Percentiles rank a stretch among this genome's conserved stretches.
These are phyloP conservation scores for Lithodes maja DNA, from an alignment of 2,888 invertebrate genomes.

Conservation along the genomic window DNA sequence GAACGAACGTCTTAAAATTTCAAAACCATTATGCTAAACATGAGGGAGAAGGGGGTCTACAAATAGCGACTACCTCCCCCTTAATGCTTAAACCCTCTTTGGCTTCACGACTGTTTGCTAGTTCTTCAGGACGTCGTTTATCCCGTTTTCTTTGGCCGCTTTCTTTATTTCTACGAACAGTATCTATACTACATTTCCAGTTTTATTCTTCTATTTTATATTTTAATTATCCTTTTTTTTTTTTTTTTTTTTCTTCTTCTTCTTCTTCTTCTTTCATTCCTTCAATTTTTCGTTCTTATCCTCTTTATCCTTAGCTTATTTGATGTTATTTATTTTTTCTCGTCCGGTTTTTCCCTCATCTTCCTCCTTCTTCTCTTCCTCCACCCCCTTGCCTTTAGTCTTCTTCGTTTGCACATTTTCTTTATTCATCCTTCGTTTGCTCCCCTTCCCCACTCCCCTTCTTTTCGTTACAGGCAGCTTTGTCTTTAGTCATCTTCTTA, in stretches of 20 bases:
- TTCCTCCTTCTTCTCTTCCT: background rate
- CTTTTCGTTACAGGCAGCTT: background rate
- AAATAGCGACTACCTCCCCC: too few relatives aligned
- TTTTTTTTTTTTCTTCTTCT: background rate
- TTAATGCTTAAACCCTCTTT: too few relatives aligned
- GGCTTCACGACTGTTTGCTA: too few relatives aligned
- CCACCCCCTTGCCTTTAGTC: background rate
- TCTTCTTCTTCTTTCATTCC: background rate
- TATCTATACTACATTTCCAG: too few relatives aligned
- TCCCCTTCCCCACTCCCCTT: background rate
- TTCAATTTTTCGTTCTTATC: background rate
- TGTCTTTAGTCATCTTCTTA: background rate
- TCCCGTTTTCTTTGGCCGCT: too few relatives aligned
- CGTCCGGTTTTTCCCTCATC: background rate
- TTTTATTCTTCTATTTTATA: too few relatives aligned
- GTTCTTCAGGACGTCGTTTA: too few relatives aligned
- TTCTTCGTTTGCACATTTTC: background rate
- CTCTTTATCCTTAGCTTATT: background rate
- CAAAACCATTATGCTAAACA: too few relatives aligned
- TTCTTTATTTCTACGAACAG: too few relatives aligned
- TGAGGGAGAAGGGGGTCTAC: too few relatives aligned
- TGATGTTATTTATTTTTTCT: background rate
- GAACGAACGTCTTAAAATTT: too few relatives aligned
- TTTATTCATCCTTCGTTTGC: background rate
- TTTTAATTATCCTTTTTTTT: background rate